These are phyloP conservation scores for Antedon mediterranea DNA, from an alignment of 53 echinoderm and acorn worm genomes.

Conservation along the genomic window DNA sequence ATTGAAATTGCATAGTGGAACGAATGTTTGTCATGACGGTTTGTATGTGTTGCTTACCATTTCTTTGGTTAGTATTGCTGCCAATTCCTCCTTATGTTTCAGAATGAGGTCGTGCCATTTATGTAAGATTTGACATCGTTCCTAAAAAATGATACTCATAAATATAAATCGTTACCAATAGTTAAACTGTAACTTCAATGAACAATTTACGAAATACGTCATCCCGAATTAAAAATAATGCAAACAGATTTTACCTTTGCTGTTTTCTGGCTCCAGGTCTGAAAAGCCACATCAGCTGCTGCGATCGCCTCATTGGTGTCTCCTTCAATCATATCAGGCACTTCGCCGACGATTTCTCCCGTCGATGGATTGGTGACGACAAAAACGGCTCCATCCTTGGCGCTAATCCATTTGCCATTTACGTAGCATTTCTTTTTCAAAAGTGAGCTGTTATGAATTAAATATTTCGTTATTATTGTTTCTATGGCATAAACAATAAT, in stretches of 20 bases:
- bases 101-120: not conserved
- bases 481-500: too few species aligned
- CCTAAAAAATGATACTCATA: not conserved
- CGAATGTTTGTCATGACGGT: too few species aligned
- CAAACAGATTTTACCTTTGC: constrained; percentile 42
- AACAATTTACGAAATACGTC: too few species aligned
- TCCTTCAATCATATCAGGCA: constrained; percentile 27
- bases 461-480: too few species aligned
- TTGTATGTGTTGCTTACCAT: too few species aligned
- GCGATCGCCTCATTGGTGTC: constrained; percentile 36
- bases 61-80: not conserved
- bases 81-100: not conserved
- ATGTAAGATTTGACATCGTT: not conserved
- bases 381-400: constrained; percentile 33
- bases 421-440: constrained; percentile 38
- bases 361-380: constrained; percentile 42
- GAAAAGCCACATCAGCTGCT: constrained; percentile 24
- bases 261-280: constrained; percentile 47
- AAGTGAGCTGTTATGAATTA: not conserved
- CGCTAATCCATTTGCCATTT: constrained; percentile 33
- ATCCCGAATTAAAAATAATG: too few species aligned
- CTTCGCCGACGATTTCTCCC: constrained; percentile 28
- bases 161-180: too few species aligned
- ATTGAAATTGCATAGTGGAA: too few species aligned
- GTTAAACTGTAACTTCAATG: too few species aligned